Evolutionary conservation across 2,888 invertebrate species (phyloP).

Genomic region (Caenorhabditis parvicauda): DNA sequence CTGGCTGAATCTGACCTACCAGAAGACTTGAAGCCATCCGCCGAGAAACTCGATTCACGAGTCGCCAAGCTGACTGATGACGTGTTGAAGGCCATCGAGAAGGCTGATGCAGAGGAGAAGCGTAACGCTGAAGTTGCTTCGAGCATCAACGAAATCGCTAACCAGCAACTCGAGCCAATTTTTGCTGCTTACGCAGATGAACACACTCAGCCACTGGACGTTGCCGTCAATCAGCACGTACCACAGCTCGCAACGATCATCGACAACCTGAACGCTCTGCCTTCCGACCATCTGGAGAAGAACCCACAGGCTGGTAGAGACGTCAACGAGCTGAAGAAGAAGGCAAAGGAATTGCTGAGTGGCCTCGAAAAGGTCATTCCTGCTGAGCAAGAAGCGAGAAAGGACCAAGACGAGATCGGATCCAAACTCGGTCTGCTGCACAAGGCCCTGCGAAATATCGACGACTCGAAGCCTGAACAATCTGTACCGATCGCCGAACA

Average conservation of each 20-base stretch:
- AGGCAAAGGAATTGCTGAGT: constrained; percentile 9
- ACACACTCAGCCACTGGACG: constrained; percentile 8
- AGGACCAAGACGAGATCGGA: constrained; percentile 1
- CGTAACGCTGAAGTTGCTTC: constrained; percentile 8
- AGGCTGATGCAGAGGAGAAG: constrained; percentile 15
- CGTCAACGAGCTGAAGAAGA: constrained; percentile 13
- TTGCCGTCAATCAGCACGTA: constrained; percentile 10
- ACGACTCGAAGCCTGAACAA: constrained; percentile 4
- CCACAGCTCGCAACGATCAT: constrained; percentile 5
- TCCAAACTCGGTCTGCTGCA: not conserved
- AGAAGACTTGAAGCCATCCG: constrained; percentile 1
- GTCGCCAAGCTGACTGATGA: constrained; percentile 7
- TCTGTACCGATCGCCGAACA: constrained; percentile 14
- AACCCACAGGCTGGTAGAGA: constrained; percentile 11
- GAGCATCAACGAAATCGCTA: constrained; percentile 2
- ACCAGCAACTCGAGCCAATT: constrained; percentile 17
- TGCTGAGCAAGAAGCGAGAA: constrained; percentile 5
- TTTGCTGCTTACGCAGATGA: constrained; percentile 8
- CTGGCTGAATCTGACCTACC: constrained; percentile 9
- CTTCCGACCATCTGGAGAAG: not conserved
- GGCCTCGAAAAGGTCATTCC: constrained; percentile 8
- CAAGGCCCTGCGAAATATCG: not conserved
- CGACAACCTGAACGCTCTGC: constrained; percentile 2
- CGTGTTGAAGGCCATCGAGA: constrained; percentile 4
- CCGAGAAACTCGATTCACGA: constrained; percentile 8